Evolutionary conservation across 2,797 vertebrate genomes (phyloP), one percentile per base, ranked within the genome.

Genomic region (Hemitrygon akajei): DNA sequence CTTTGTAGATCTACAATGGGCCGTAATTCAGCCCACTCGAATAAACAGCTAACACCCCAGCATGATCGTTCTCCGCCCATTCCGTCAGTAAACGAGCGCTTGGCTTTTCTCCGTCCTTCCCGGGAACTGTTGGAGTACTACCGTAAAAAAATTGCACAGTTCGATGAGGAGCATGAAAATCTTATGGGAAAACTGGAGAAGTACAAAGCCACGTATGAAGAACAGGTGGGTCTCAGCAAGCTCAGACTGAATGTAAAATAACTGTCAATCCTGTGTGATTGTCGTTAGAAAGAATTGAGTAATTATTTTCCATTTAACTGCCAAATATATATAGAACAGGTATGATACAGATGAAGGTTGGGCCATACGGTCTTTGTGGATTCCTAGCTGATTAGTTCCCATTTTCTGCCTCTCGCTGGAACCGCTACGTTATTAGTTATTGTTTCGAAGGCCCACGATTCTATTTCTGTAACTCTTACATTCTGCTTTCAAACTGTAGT

Each of bases 51-150:
- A 0, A 95, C 95, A 40, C 96, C 94, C 0, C 95, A 93, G 66
- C 95, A 94, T n/a, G 95, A 96, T 18, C 95, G 95, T 0, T 97
- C 97, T 0, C 96, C 97, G 60, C 98, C 98, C 0, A 96, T 99
- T 47, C 99, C 98, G 1, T 97, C 99, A 0, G 93, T 98, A 81
- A 95, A 95, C 0, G 98, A 99, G 94, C 98, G 97, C 6, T 94
- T 99, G 95, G 97, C 98, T 0, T 94, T 96, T 71, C 96, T 99
- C 20, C 95, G 95, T 25, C 98, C 99, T 6, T 99, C 98, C 93
- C 97, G 96, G 2, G 98, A 99, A 95, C 97, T 99, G 69, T 96
- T 99, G 95, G 97, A 99, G 30, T 99, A 98, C 94, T 99, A 98
- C 96, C 97, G 98, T 94, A 96, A 97, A 96, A 99, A 98, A 95